Base-by-base conservation (phyloP, 1,140 invertebrate genomes). In the Brachionus sp. region DNA sequence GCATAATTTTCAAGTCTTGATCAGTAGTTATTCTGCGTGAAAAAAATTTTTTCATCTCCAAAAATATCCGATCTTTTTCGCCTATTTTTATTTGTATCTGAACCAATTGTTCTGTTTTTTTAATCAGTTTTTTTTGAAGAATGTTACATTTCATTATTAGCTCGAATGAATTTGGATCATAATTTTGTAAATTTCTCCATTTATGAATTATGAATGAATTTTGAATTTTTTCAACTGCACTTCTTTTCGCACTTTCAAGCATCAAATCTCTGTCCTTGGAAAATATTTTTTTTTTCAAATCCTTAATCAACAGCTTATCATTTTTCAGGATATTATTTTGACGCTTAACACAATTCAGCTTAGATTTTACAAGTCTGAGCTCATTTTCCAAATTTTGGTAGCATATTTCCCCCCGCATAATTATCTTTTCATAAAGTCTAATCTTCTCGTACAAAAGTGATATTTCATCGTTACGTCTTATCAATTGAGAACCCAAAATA, bases 381-480 rank as follows among this genome's bases (percentile, higher is more conserved):
- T 75, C 70, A 25, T 75, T 25, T 19, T 10, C 44, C 12, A 75
- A 75, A 23, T 75, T 75, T 25, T 75, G 39, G 12, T 46, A 75
- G 44, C 70, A 46, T 13, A 46, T 16, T 75, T 75, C 70, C 5
- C 70, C 70, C 13, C 70, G 16, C 29, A 29, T 75, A 2, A 75
- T 6, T 12, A 75, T 75, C 46, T 9, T 46, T 46, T 75, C 70
- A 44, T 46, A 44, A 25, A 75, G 44, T 5, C 33, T 46, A 25
- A 75, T 75, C 44, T 75, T 75, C 7, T 75, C 70, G 3, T 75
- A 75, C 23, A 75, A 44, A 23, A 75, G 44, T 1, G 39, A 46
- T 46, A 75, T 75, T 35, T 75, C 70, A 46, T 75, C 70, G 19
- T 75, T 75, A 5, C 70, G 70, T 46, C 70, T 44, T n/a, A 75